Conservation (phyloP, 1,140 invertebrate genomes). For the Stenopsyche tienmushanensis region DNA sequence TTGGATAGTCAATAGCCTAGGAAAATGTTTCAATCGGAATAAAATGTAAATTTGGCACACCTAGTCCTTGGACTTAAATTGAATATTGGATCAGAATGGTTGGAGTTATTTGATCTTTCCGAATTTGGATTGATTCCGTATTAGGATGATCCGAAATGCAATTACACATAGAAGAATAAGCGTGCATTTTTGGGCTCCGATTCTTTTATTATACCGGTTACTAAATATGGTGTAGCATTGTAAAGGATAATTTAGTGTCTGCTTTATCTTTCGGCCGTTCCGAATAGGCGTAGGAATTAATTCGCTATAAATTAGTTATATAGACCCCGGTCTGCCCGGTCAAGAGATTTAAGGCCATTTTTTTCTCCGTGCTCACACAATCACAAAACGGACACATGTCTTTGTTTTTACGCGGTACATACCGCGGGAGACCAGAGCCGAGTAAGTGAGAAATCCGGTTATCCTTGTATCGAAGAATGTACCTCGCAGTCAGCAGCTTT, state of each 20-base stretch:
- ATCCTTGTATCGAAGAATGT: not conserved
- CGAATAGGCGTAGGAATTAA: constrained; percentile 15
- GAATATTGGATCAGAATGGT: too few relatives aligned
- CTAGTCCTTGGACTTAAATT: too few relatives aligned
- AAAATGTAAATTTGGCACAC: too few relatives aligned
- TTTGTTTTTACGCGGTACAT: constrained; percentile 4
- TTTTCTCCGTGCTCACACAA: not conserved
- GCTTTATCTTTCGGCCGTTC: too few relatives aligned
- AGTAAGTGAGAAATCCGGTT: constrained; percentile 16
- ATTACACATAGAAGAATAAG: too few relatives aligned
- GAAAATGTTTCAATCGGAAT: too few relatives aligned
- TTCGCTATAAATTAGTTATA: constrained; percentile 10
- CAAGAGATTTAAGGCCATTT: not conserved
- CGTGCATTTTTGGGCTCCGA: not conserved
- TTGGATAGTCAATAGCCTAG: too few relatives aligned
- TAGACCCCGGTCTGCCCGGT: not conserved
- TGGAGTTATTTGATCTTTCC: too few relatives aligned
- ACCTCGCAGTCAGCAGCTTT: constrained; percentile 4
- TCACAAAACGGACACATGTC: not conserved
- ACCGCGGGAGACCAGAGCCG: not conserved
- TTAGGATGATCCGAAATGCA: too few relatives aligned
- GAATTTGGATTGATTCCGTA: too few relatives aligned
- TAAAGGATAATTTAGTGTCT: not conserved
- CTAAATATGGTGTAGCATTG: not conserved
- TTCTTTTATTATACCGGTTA: not conserved